These are phyloP conservation scores for Eulimnadia texana DNA, from an alignment of 1,140 invertebrate genomes.

Conservation along the genomic window DNA sequence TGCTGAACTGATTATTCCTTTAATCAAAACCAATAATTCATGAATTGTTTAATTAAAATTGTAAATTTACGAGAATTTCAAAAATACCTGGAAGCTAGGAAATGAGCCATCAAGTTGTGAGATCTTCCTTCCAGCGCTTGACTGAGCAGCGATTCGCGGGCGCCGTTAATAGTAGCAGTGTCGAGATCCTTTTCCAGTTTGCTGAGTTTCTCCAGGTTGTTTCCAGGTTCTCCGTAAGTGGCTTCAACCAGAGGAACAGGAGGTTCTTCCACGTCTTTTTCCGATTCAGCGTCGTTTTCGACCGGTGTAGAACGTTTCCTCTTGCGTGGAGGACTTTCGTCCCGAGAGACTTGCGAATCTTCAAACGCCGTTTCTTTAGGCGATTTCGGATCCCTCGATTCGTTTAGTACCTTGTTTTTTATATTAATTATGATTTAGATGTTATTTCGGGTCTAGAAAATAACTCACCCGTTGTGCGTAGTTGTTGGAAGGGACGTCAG, in stretches of 20 bases:
- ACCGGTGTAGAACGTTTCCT: neutral
- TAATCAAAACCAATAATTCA: neutral
- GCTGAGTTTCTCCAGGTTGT: neutral
- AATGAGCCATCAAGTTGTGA: conserved; percentile 13
- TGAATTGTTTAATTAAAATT: neutral
- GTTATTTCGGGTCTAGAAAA: neutral
- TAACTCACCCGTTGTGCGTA: conserved; percentile 14
- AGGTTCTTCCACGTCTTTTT: neutral
- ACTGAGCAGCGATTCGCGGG: conserved; percentile 10
- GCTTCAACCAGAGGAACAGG: neutral
- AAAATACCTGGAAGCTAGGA: conserved; percentile 3
- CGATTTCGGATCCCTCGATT: no score
- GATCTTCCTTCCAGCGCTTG: conserved; percentile 14
- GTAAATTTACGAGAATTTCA: neutral
- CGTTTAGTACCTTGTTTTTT: no score
- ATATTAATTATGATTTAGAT: no score
- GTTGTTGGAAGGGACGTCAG: conserved; percentile 53
- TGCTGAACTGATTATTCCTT: neutral
- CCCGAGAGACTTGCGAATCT: no score
- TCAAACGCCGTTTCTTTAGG: no score
- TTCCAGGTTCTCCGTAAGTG: neutral
- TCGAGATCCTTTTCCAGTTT: neutral
- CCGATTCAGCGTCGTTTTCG: neutral
- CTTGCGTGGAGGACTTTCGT: neutral
- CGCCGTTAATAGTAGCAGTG: neutral